Evolutionary conservation across 2,797 vertebrate species (phyloP).

Genomic region (Apodemus agrarius): DNA sequence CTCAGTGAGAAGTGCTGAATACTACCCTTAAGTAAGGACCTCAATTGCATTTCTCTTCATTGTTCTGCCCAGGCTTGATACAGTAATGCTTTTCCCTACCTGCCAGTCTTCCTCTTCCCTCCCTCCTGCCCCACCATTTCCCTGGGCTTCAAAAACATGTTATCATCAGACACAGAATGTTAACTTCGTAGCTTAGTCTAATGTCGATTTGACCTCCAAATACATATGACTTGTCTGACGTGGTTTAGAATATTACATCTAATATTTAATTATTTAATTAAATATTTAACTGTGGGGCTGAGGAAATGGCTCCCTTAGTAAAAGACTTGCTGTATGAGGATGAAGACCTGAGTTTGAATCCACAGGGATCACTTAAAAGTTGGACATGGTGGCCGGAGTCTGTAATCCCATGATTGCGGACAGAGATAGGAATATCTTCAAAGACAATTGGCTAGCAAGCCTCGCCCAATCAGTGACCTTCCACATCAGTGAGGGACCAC

Average conservation of each 20-base stretch:
- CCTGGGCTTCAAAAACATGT: neutral
- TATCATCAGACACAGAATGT: neutral
- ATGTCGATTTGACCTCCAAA: neutral
- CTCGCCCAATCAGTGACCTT: neutral
- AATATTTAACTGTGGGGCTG: neutral
- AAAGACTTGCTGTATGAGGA: neutral
- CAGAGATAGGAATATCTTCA: no score
- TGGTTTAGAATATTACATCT: neutral
- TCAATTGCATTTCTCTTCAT: neutral
- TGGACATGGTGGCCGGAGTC: neutral
- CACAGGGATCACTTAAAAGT: neutral
- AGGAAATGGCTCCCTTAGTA: neutral
- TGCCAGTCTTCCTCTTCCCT: neutral
- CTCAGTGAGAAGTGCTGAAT: neutral
- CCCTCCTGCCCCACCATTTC: neutral
- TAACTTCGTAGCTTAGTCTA: neutral
- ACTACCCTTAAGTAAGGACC: neutral
- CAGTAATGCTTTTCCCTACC: neutral
- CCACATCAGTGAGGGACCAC: neutral
- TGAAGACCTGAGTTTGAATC: neutral
- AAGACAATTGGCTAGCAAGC: neutral
- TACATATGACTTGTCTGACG: neutral
- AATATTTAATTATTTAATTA: no score
- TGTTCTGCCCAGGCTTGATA: neutral
- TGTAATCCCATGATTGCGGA: neutral